Conservation (phyloP, 2,888 invertebrate genomes). For the Pammene aurita region DNA sequence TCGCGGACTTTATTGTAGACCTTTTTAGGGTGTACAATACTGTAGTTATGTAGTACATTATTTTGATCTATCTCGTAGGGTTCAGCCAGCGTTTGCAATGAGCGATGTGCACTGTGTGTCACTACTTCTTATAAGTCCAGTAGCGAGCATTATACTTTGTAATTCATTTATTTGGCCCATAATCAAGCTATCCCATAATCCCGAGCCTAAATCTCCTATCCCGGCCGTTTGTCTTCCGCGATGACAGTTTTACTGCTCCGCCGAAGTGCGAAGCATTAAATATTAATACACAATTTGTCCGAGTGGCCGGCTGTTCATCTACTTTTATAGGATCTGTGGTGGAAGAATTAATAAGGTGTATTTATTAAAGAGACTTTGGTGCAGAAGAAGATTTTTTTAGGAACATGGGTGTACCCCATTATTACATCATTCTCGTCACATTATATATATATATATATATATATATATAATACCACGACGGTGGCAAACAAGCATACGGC, state of each 20-base stretch:
- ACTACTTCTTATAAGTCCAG: constrained; percentile 14
- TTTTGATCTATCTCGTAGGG: too few species aligned
- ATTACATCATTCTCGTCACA: too few species aligned
- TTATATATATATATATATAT: too few species aligned
- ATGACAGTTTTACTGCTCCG: constrained; percentile 78
- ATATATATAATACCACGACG: too few species aligned
- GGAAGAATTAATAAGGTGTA: constrained; percentile 68
- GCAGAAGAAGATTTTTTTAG: not conserved
- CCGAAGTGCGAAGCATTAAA: constrained; percentile 77
- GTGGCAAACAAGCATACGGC: too few species aligned
- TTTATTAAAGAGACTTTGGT: constrained; percentile 27
- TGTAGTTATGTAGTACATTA: too few species aligned
- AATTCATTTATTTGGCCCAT: constrained; percentile 37
- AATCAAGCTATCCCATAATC: constrained; percentile 40
- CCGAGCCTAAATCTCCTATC: constrained; percentile 68
- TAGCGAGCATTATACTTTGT: constrained; percentile 35
- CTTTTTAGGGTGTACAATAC: too few species aligned
- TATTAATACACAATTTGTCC: constrained; percentile 84
- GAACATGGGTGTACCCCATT: not conserved
- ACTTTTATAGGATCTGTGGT: constrained; percentile 72
- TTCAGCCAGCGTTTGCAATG: too few species aligned
- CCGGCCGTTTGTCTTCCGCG: constrained; percentile 72
- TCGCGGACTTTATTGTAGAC: too few species aligned
- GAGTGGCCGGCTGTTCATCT: constrained; percentile 78
- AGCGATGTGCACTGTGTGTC: too few species aligned